Base-by-base conservation (phyloP, 2,113 vertebrate species). In the Cheilinus undulatus region DNA sequence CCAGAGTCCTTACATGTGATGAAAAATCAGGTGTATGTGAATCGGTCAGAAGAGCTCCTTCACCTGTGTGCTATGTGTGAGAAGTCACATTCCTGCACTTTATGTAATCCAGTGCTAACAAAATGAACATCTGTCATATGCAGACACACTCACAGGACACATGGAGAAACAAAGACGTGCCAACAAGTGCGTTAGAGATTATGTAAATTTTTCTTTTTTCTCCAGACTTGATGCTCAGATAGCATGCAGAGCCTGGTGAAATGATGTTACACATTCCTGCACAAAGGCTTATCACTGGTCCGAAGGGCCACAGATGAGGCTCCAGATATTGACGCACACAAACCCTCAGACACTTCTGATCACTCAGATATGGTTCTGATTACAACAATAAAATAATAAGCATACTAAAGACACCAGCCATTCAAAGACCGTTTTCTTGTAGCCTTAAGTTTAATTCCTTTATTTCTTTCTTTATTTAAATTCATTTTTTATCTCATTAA, bases 241-340 rank as follows among this genome's bases (percentile, higher is more conserved):
- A 80, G 22, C 30, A 42, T 8, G 3, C 27, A 34, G 22, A 27
- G 4, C 11, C 49, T 24, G 5, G n/a, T 32, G n/a, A 71, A n/a
- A 67, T 26, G 42, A n/a, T 38, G 46, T 72, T 20, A 46, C 43
- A 38, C 30, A 42, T 20, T 42, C 36, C 20, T 45, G 34, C 27
- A 23, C 4, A 32, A 38, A 43, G 57, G 50, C 72, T 84, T 78
- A 77, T 75, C 40, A 69, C 22, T 74, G 49, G 30, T 54, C 54
- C 64, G 10, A 42, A 54, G 53, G 40, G 50, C 66, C 62, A 71
- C 57, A 57, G 10, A 34, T 0, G 4, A 75, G 38, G 20, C 64
- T 61, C 22, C 73, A 84, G 61, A 81, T 73, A 75, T 32, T 89
- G 82, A 91, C 84, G 84, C 87, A 88, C 68, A 69, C 12, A 48